A percentile compares a stretch with the other conserved stretches of the same genome.
phyloP scores from a whole-genome alignment of 2,113 vertebrate genomes.

The Aphyosemion australe region DNA sequence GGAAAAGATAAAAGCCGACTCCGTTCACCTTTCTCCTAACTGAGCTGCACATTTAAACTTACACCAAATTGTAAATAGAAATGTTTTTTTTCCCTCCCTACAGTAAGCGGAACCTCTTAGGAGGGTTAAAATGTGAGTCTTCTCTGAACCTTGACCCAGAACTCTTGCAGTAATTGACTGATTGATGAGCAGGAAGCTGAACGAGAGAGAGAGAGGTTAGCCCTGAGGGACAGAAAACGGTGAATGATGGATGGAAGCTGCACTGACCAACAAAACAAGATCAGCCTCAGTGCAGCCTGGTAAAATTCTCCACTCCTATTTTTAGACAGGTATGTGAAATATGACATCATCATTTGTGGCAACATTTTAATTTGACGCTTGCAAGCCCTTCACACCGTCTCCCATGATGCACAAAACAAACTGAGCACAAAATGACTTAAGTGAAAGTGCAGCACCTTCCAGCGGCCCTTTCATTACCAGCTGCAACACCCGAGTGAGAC shows the following conservation, averaged over 20 bases:
- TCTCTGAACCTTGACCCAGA: slow-evolving; percentile 53
- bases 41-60: not conserved
- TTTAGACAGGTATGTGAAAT: not conserved
- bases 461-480: slow-evolving; percentile 50
- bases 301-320: slow-evolving; percentile 22
- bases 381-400: slow-evolving; percentile 29
- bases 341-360: not conserved
- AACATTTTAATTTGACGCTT: slow-evolving; percentile 29
- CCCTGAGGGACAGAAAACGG: slow-evolving; percentile 36
- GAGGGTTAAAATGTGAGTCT: slow-evolving; percentile 16
- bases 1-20: slow-evolving; percentile 45
- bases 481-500: slow-evolving; percentile 53
- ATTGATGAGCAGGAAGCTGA: slow-evolving; percentile 70
- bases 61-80: slow-evolving; percentile 25
- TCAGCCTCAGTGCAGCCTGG: slow-evolving; percentile 11
- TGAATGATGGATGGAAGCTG: slow-evolving; percentile 46
- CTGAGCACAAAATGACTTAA: slow-evolving; percentile 60
- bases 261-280: slow-evolving; percentile 26
- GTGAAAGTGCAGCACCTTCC: slow-evolving; percentile 53
- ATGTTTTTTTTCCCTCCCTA: not conserved
- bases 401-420: slow-evolving; percentile 54
- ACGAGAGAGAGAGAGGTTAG: slow-evolving; percentile 26
- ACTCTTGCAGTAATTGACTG: slow-evolving; percentile 61
- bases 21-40: slow-evolving; percentile 22
- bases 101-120: slow-evolving; percentile 24